These are phyloP conservation scores for Threskiornis aethiopicus DNA, from an alignment of 2,797 vertebrate genomes.

Conservation along the genomic window DNA sequence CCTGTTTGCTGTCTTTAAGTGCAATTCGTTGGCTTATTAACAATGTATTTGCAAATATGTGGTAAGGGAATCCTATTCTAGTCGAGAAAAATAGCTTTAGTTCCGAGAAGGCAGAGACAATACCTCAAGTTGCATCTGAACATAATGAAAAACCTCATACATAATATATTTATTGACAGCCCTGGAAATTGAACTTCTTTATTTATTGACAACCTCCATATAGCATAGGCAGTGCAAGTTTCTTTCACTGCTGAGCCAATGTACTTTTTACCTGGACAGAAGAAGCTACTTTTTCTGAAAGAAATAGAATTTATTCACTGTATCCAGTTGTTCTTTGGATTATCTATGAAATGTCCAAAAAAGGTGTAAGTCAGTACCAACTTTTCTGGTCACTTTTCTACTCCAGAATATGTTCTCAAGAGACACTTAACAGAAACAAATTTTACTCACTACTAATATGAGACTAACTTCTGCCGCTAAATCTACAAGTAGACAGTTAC, in stretches of 20 bases:
- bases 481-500: neutral
- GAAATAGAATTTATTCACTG: neutral
- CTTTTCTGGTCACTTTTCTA: neutral
- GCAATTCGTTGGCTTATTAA: neutral
- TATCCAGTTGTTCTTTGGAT: neutral
- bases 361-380: neutral
- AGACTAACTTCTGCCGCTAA: neutral
- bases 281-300: neutral
- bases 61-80: neutral
- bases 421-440: neutral
- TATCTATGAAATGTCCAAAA: neutral
- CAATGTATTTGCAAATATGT: conserved; percentile 40
- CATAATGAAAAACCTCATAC: conserved; percentile 71
- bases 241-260: neutral
- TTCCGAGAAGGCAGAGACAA: conserved; percentile 20
- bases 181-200: conserved; percentile 16
- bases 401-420: neutral
- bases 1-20: conserved; percentile 32
- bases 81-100: neutral
- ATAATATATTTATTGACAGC: conserved; percentile 56
- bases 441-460: neutral
- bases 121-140: conserved; percentile 45
- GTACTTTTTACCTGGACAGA: neutral
- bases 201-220: conserved; percentile 50
- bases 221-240: neutral